Conservation (phyloP, 2,113 vertebrate genomes). For the Cyanoramphus novaezelandiae region DNA sequence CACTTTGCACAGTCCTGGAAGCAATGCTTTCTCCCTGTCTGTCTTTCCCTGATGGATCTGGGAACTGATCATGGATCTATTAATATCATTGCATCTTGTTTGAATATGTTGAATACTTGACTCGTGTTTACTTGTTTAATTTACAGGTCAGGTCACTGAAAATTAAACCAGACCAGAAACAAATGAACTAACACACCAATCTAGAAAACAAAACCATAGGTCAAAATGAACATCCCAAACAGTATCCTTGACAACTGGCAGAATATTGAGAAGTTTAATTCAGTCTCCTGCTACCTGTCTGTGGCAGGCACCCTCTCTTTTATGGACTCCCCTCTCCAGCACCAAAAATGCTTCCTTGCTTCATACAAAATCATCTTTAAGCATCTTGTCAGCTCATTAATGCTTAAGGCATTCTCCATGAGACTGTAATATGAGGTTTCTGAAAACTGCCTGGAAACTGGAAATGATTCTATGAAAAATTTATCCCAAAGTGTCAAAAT, state of each 20-base stretch:
- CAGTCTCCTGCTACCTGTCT: not conserved
- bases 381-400: not conserved
- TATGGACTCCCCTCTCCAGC: not conserved
- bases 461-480: not conserved
- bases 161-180: not conserved
- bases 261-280: not conserved
- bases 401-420: not conserved
- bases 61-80: not conserved
- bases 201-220: not conserved
- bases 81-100: not conserved
- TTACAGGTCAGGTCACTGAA: not conserved
- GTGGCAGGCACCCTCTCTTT: not conserved
- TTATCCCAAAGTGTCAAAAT: not conserved
- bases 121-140: not conserved
- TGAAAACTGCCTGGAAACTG: not conserved
- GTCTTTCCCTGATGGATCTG: not conserved
- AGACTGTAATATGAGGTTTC: not conserved
- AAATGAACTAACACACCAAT: not conserved
- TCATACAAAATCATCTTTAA: not conserved
- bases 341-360: not conserved
- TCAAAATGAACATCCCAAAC: not conserved
- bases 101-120: not conserved
- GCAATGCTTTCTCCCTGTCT: not conserved
- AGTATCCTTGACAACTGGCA: not conserved
- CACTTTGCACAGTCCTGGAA: not conserved